Evolutionary conservation across 2,113 vertebrate species (phyloP).

Genomic region (Mionectes macconnelli): DNA sequence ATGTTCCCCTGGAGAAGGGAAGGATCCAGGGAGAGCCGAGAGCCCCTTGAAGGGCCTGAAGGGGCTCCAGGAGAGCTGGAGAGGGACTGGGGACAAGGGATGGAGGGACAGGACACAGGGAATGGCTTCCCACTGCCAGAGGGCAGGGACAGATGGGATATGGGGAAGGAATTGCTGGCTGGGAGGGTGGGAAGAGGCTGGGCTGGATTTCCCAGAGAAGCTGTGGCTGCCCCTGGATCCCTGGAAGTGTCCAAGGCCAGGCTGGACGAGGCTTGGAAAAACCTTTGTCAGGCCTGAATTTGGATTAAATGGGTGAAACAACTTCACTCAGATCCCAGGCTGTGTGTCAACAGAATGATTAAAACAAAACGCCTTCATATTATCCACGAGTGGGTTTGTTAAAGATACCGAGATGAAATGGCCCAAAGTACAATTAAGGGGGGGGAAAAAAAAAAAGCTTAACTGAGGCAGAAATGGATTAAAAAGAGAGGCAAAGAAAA

Average conservation of each 20-base stretch:
- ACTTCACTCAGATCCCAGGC: neutral
- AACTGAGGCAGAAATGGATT: conserved; percentile 20
- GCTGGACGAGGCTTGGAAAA: neutral
- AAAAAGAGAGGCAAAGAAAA: conserved; percentile 34
- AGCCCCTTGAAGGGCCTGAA: neutral
- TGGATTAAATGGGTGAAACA: neutral
- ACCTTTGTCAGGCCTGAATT: neutral
- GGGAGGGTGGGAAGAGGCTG: neutral
- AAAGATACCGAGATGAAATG: conserved; percentile 7
- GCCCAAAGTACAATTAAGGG: conserved; percentile 17
- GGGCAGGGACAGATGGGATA: fast-evolving
- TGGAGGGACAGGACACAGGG: neutral
- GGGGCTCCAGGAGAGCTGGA: neutral
- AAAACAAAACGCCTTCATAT: conserved; percentile 16
- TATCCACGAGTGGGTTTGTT: neutral
- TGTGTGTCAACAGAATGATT: conserved; percentile 8
- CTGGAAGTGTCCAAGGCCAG: neutral
- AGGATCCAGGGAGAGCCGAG: neutral
- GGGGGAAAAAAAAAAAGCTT: neutral
- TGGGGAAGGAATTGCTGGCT: neutral
- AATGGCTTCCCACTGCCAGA: neutral
- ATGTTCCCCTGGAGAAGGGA: fast-evolving
- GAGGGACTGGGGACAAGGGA: neutral
- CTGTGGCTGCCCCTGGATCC: neutral
- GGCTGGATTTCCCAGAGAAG: neutral